Base-by-base conservation (phyloP, 1,140 invertebrate species). In the Bombus vancouverensis region DNA sequence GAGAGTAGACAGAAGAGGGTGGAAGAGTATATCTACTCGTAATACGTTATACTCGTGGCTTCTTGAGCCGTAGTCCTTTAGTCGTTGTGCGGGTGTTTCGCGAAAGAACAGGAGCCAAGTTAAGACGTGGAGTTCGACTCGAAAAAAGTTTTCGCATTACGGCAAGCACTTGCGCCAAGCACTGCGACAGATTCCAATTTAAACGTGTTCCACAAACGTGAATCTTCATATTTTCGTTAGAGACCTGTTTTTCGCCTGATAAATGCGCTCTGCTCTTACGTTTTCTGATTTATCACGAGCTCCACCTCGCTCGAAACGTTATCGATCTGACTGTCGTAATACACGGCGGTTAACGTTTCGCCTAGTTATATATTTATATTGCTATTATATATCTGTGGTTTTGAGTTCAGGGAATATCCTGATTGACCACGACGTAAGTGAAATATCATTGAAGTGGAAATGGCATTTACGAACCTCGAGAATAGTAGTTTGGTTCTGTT, bases 111-210 rank as follows among this genome's bases (percentile, higher is more conserved):
- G 22, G 73, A 76, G 80, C 28, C 75, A n/a, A 70, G 65, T 75
- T 47, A 66, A 83, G 57, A 80, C 75, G 57, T 47, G 10, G 47
- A 22, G 82, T 89, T 89, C 81, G 66, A 86, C 83, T 83, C n/a
- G 82, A 68, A 77, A 62, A 86, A 81, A 80, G 42, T 81, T 89
- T 83, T 87, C 66, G 39, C 39, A 65, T 89, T 86, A 86, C 76
- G 59, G 25, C 39, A 47, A 28, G 42, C 74, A 83, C 78, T 79
- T 80, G 59, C 34, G 39, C 4, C 79, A 28, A 66, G 70, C 39
- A 65, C 37, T 42, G 53, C 22, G 53, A 32, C 76, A 25, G 75
- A 47, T 84, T 62, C 32, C 66, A 44, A 85, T 85, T 81, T 74
- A 81, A 75, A 44, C 47, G 57, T 32, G 65, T 82, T 15, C 42